Conservation (phyloP, 30 jellyfish, hydroid and myxozoan genomes). For the Aurelia sp. region DNA sequence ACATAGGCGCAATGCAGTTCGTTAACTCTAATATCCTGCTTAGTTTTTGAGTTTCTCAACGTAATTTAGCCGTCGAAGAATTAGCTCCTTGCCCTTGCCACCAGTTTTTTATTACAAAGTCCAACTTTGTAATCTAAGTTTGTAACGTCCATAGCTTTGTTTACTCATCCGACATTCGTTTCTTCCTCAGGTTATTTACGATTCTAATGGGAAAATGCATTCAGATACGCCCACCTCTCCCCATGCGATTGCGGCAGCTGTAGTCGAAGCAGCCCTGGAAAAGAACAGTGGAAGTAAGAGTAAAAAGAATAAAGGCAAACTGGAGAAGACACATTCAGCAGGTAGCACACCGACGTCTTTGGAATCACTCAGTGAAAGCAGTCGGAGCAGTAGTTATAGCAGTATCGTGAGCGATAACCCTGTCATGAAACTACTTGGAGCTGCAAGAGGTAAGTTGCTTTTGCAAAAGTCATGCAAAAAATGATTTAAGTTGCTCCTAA, state of each 20-base stretch:
- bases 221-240: conserved; percentile 95
- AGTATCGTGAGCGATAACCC: conserved; percentile 78
- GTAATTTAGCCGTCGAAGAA: too few relatives aligned
- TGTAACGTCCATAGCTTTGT: too few relatives aligned
- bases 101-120: too few relatives aligned
- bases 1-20: too few relatives aligned
- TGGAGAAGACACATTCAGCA: conserved; percentile 70
- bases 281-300: conserved; percentile 55
- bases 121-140: too few relatives aligned
- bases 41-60: too few relatives aligned
- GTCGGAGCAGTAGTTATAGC: conserved; percentile 84
- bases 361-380: conserved; percentile 77
- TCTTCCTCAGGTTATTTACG: conserved; percentile 38
- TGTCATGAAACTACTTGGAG: conserved; percentile 46
- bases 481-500: too few relatives aligned
- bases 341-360: conserved; percentile 86
- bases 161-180: too few relatives aligned
- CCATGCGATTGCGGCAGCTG: conserved; percentile 97
- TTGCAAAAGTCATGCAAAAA: too few relatives aligned
- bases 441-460: conserved; percentile 20
- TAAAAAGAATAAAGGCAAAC: conserved; percentile 58
- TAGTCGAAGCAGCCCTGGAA: conserved; percentile 93
- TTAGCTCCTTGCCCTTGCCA: too few relatives aligned
- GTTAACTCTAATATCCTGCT: too few relatives aligned
- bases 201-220: conserved; percentile 63